Base-by-base conservation (phyloP, 1,140 invertebrate genomes). In the Scylla paramamosain region DNA sequence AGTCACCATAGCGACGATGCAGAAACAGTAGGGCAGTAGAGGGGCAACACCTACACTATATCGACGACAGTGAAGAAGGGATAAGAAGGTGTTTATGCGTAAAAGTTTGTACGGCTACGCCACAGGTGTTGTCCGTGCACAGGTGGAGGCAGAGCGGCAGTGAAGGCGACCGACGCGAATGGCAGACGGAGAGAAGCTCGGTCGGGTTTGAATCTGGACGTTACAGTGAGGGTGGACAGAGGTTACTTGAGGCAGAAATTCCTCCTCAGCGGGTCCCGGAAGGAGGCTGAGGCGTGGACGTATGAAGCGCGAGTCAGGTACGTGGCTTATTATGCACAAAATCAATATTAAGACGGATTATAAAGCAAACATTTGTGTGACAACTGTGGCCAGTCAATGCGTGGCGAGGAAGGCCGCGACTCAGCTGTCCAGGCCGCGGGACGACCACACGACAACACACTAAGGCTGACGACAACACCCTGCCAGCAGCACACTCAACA, bases 111-210 rank as follows among this genome's bases (percentile, higher is more conserved):
- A 59, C 12, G 45, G 39, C 45, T n/a, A 90, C n/a, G 88, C 88
- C 39, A 52, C 32, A 16, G 88, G 45, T 52, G 88, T 52, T 90
- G 45, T 48, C 88, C 88, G 45, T 46, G 25, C 88, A 28, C 88
- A 28, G 32, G 45, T 39, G 32, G 48, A 20, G 88, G 39, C 67
- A 77, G 67, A 77, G 67, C 67, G 67, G 90, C 25, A 45, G n/a
- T 83, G 88, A 89, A 94, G 93, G 93, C 93, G 86, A 82, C 88
- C 25, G 93, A 88, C 88, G 52, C 90, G 67, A 29, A 14, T 29
- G 82, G 31, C 87, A 94, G 93, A 94, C 93, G 93, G 93, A 94
- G 48, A 94, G 59, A 94, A 91, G 93, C 93, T 94, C 93, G 88
- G 93, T 59, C 93, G 93, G 87, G 83, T 94, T 91, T 83, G 16